Conservation (phyloP, 1,140 invertebrate genomes). For the Caerostris extrusa region DNA sequence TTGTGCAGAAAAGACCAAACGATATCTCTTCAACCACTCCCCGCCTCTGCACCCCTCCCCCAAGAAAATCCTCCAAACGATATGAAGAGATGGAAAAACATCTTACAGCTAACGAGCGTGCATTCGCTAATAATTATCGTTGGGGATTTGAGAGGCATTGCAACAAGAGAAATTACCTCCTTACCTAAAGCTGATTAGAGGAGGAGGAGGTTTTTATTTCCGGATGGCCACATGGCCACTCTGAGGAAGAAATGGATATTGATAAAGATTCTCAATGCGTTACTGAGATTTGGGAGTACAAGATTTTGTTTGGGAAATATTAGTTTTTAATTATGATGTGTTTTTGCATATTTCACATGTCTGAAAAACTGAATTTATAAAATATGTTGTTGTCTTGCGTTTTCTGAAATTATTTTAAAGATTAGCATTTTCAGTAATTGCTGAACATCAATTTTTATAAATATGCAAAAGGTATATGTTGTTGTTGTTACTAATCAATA, state of each 20-base stretch:
- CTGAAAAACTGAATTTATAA: too few relatives aligned
- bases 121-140: neutral
- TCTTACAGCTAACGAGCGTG: neutral
- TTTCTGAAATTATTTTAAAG: too few relatives aligned
- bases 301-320: too few relatives aligned
- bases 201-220: too few relatives aligned
- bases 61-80: neutral
- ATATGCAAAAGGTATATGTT: too few relatives aligned
- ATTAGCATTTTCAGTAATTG: too few relatives aligned
- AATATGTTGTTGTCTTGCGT: too few relatives aligned
- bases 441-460: too few relatives aligned
- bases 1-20: neutral
- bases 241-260: neutral
- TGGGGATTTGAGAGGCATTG: neutral
- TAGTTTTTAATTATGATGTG: too few relatives aligned
- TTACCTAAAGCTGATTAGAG: neutral
- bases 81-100: neutral
- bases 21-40: neutral
- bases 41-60: neutral
- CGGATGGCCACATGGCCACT: neutral
- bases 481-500: too few relatives aligned
- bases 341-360: too few relatives aligned
- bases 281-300: neutral
- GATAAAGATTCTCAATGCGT: neutral
- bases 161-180: neutral